Conservation (phyloP, 2,797 vertebrate genomes). For the Diplodus sargus region DNA sequence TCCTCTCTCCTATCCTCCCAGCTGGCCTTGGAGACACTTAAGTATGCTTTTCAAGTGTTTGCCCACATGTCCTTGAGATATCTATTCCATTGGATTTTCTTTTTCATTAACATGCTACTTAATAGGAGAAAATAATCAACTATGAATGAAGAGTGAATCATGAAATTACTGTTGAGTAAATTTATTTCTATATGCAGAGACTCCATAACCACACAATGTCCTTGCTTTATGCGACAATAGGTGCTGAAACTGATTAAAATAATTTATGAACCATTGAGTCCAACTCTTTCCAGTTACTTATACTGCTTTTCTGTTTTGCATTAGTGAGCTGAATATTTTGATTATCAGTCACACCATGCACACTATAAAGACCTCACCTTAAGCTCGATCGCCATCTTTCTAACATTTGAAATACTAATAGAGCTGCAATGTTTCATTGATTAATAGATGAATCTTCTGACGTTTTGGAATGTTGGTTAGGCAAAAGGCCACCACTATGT, state of each 20-base stretch:
- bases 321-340: background rate
- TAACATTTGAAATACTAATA: background rate
- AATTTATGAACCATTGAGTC: background rate
- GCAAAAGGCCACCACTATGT: background rate
- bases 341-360: background rate
- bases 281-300: background rate
- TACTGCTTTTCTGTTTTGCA: background rate
- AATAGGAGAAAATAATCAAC: background rate
- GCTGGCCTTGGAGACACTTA: slow-evolving; percentile 18
- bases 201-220: background rate
- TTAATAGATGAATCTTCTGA: no score
- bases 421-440: no score
- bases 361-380: background rate
- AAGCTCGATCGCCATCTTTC: background rate
- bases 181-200: no score
- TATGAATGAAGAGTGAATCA: background rate
- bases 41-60: slow-evolving; percentile 14
- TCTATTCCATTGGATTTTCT: background rate
- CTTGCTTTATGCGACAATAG: background rate
- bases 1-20: background rate
- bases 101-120: background rate
- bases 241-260: no score
- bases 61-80: slow-evolving; percentile 15
- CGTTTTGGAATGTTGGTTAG: no score
- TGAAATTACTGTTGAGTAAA: background rate